These are phyloP conservation scores for Catocala sponsa DNA, from an alignment of 2,888 invertebrate species.

Conservation along the genomic window DNA sequence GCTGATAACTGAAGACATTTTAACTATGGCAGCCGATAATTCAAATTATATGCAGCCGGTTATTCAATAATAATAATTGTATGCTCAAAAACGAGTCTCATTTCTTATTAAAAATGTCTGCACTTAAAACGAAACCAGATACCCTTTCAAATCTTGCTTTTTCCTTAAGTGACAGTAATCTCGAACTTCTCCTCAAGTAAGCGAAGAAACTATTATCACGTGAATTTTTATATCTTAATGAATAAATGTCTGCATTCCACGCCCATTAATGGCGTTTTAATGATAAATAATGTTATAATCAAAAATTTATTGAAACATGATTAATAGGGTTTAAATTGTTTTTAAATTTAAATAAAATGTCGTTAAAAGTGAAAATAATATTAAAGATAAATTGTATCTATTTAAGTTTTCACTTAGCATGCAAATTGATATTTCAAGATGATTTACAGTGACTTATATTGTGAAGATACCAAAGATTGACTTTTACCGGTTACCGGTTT, in stretches of 20 bases:
- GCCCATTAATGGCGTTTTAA: constrained; percentile 40
- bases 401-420: too few species aligned
- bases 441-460: too few species aligned
- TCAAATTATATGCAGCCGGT: too few species aligned
- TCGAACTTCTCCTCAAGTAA: background rate
- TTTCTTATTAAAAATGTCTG: background rate
- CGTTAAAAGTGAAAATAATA: too few species aligned
- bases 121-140: constrained; percentile 4
- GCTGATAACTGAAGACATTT: too few species aligned
- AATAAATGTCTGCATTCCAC: constrained; percentile 38
- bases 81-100: background rate
- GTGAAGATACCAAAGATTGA: too few species aligned
- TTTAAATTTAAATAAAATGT: constrained; percentile 16
- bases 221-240: constrained; percentile 40
- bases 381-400: too few species aligned
- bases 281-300: constrained; percentile 34
- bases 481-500: too few species aligned
- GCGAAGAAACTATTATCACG: constrained; percentile 25
- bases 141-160: constrained; percentile 12
- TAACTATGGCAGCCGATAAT: too few species aligned
- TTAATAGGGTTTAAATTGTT: constrained; percentile 25
- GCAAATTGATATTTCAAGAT: too few species aligned
- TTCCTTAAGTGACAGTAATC: constrained; percentile 7
- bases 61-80: too few species aligned
- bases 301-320: constrained; percentile 35